Evolutionary conservation across 2,797 vertebrate genomes (phyloP).

Genomic region (Gouania willdenowi): DNA sequence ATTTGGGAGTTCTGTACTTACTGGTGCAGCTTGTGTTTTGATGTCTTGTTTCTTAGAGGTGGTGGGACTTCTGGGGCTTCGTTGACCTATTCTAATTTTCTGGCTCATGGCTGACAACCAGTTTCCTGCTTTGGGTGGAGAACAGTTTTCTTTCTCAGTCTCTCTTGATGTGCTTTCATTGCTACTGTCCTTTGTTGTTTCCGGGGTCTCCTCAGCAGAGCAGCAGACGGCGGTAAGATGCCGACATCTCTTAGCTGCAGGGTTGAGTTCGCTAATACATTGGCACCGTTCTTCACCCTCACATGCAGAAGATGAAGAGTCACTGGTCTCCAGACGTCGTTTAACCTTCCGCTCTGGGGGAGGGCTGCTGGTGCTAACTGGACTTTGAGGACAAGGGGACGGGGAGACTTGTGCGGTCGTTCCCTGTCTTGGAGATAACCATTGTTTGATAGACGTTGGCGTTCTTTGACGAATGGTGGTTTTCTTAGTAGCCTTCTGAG

Average conservation of each 20-base stretch:
- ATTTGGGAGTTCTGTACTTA: too few species aligned
- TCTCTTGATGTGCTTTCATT: constrained; percentile 2
- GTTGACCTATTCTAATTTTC: constrained; percentile 73
- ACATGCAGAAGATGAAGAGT: constrained; percentile 39
- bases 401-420: constrained; percentile 50
- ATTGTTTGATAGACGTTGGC: constrained; percentile 79
- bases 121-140: constrained; percentile 75
- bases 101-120: constrained; percentile 88
- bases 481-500: constrained; percentile 12
- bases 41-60: constrained; percentile 69
- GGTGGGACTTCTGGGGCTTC: constrained; percentile 61
- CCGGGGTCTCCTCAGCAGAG: constrained; percentile 6
- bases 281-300: constrained; percentile 63
- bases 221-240: constrained; percentile 26
- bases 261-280: constrained; percentile 80
- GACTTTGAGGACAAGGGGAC: constrained; percentile 73
- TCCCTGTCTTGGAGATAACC: constrained; percentile 77
- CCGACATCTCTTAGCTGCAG: constrained; percentile 69
- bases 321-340: constrained; percentile 84
- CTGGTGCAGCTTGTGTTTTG: constrained; percentile 59
- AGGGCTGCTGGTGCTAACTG: constrained; percentile 39
- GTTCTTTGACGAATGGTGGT: constrained; percentile 42
- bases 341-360: constrained; percentile 80
- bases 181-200: constrained; percentile 20
- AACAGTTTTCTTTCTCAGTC: constrained; percentile 86